Base-by-base conservation (phyloP, 2,888 invertebrate genomes). In the Parapristionchus giblindavisi region DNA sequence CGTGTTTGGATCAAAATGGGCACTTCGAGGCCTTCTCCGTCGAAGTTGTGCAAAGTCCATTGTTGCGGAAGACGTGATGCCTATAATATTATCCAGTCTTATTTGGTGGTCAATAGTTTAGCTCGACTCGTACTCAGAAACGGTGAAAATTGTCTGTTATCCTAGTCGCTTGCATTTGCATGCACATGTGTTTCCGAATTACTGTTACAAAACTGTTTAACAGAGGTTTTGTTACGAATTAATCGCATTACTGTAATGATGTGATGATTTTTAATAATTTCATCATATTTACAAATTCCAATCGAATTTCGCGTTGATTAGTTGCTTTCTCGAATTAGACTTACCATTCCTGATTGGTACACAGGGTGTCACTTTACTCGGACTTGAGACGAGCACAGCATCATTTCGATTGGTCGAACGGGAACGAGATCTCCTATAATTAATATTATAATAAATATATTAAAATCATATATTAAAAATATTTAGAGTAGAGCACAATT, bases 1-100 rank as follows among this genome's bases (percentile, higher is more conserved):
- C 6, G 81, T 83, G 68, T 81, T 82, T n/a, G 82, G 84, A 76
- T 83, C 83, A 54, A 81, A 83, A 48, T 84, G 83, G 14, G 84
- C 83, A 34, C 77, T 76, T 6, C 83, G 73, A n/a, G 84, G 84
- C 3, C 83, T 77, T 27, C 81, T 65, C 61, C 79, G 70, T 56
- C 83, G 52, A 5, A 81, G 76, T 71, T 80, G 81, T 21, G 80
- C 61, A n/a, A 75, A 63, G 52, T 76, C 75, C 63, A 66, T 75
- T 36, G 72, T 76, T 1, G 75, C 56, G 27, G 71, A 72, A 29
- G 60, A 43, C n/a, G 68, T 43, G 36, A 75, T 38, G 52, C 68
- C 77, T 60, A 52, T 32, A 36, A 14, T 14, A 43, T 60, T 17
- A 27, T 56, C n/a, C n/a, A n/a, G n/a, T n/a, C n/a, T n/a, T n/a